Base-by-base conservation (phyloP, 2,113 vertebrate genomes). In the Siniperca knerii region DNA sequence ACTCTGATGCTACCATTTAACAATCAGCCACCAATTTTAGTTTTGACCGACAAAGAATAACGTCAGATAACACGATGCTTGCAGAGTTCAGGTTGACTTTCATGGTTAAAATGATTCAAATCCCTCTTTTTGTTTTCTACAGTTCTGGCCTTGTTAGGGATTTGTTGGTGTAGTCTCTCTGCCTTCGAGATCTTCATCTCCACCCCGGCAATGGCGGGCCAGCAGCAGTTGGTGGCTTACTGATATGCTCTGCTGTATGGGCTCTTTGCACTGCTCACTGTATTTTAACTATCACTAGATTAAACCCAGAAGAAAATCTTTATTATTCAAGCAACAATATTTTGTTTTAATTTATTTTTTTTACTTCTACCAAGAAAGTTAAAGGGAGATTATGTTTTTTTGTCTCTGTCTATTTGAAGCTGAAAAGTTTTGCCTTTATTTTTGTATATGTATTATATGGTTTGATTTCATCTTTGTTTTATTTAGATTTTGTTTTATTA, bases 151-250 rank as follows among this genome's bases (percentile, higher is more conserved):
- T 67, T 96, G 57, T 29, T 96, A 82, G 89, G 96, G 80, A 89
- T 97, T 84, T 91, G 92, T 85, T 98, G 97, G 97, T 98, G 97
- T 86, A 97, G 97, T 79, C 90, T 97, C 15, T 98, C 97, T 13
- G 97, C 97, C 76, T 97, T 97, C 75, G 98, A 98, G 95, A 97
- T 98, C 91, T 98, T 98, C 88, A 96, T 90, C 21, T 97, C 97
- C 1, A 97, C 97, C 0, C 89, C 98, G 87, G 93, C 95, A 40
- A 97, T 98, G 97, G 95, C 97, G 86, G 97, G 97, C 77, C 97
- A 98, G 29, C 97, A 97, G 91, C 95, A 97, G 62, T 93, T 98
- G 12, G 90, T 98, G 9, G 97, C 97, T 0, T 98, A 98, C 64
- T 97, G 97, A 0, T 98, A 97, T 87, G 96, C 96, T 78, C 92